A percentile compares a stretch with the other conserved stretches of the same genome.
These are phyloP conservation scores for Teinopalpus imperialis DNA, from an alignment of 2,888 invertebrate species.

Conservation along the genomic window DNA sequence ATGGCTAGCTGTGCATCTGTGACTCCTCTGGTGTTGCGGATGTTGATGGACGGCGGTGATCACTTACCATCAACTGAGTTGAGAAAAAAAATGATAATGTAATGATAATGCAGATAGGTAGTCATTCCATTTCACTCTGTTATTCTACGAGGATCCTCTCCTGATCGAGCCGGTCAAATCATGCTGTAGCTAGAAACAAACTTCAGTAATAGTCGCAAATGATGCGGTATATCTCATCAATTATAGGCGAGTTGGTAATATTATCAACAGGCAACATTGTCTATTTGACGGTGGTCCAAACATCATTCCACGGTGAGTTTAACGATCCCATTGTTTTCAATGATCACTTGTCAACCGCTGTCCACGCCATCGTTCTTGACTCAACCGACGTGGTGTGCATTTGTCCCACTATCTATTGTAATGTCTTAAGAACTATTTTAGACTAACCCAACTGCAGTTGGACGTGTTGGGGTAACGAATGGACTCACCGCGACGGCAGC, in stretches of 20 bases:
- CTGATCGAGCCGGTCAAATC: too few species aligned
- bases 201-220: neutral
- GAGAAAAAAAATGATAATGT: too few species aligned
- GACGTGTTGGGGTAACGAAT: slow-evolving; percentile 58
- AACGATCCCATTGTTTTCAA: slow-evolving; percentile 75
- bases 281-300: slow-evolving; percentile 64
- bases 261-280: slow-evolving; percentile 40
- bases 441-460: slow-evolving; percentile 28
- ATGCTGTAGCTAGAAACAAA: too few species aligned
- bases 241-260: slow-evolving; percentile 40
- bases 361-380: slow-evolving; percentile 40
- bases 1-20: too few species aligned
- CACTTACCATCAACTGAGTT: too few species aligned
- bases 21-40: too few species aligned
- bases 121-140: too few species aligned
- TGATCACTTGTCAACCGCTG: slow-evolving; percentile 68
- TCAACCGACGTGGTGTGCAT: slow-evolving; percentile 28
- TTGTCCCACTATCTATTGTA: slow-evolving; percentile 31
- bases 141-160: too few species aligned
- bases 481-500: slow-evolving; percentile 59
- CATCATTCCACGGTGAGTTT: slow-evolving; percentile 67
- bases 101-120: too few species aligned
- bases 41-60: too few species aligned
- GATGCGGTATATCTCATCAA: slow-evolving; percentile 22
- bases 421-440: slow-evolving; percentile 39